These are phyloP conservation scores for Gonioctena quinquepunctata DNA, from an alignment of 1,140 invertebrate genomes.

Conservation along the genomic window DNA sequence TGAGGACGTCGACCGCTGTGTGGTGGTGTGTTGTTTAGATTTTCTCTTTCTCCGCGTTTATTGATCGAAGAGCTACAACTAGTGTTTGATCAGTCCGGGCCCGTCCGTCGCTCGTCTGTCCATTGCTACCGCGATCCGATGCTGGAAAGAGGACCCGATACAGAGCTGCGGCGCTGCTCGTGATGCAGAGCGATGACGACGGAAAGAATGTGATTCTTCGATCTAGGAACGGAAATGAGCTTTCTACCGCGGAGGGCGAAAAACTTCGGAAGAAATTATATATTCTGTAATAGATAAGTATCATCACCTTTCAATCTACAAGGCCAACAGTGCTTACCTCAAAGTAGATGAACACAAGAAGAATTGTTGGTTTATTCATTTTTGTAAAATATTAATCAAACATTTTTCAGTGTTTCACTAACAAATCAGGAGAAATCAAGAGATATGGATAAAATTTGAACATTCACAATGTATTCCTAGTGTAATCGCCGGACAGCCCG, in stretches of 20 bases:
- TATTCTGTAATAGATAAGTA: too few species aligned
- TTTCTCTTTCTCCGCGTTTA: conserved; percentile 17
- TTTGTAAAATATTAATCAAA: too few species aligned
- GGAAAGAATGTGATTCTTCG: neutral
- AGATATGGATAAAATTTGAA: too few species aligned
- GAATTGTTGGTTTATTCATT: too few species aligned
- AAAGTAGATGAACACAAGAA: too few species aligned
- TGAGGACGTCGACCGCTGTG: conserved; percentile 21
- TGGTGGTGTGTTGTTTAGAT: conserved; percentile 21
- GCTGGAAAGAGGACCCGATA: neutral
- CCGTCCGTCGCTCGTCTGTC: neutral
- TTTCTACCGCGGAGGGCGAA: neutral
- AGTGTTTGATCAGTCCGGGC: conserved; percentile 22
- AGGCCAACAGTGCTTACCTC: too few species aligned
- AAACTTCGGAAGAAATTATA: neutral
- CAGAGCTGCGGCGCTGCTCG: neutral
- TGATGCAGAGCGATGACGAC: neutral
- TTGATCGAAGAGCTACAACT: conserved; percentile 21
- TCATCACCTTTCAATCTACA: too few species aligned
- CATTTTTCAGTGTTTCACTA: too few species aligned
- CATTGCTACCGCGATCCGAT: conserved; percentile 14
- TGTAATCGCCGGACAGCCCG: too few species aligned
- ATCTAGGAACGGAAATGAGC: neutral
- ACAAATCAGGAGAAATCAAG: too few species aligned
- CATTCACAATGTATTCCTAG: too few species aligned